phyloP scores from a whole-genome alignment of 2,888 invertebrate species.

The Tipula unca region DNA sequence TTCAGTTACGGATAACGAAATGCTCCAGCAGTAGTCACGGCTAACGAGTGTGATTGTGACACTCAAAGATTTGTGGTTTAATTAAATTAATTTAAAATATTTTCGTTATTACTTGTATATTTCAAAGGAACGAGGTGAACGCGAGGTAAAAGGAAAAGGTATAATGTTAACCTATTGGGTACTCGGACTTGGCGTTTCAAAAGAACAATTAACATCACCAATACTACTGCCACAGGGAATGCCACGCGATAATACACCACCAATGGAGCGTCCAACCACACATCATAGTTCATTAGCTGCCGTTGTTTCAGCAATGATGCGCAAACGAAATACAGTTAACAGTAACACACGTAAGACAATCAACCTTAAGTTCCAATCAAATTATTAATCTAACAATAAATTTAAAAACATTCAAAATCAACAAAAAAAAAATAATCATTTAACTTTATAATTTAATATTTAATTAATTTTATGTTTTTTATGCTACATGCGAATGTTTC shows the following conservation, averaged over 20 bases:
- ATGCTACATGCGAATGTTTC: background rate
- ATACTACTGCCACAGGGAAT: constrained; percentile 36
- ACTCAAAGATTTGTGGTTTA: too few species aligned
- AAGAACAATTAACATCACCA: constrained; percentile 38
- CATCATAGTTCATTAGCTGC: constrained; percentile 76
- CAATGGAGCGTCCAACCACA: constrained; percentile 57
- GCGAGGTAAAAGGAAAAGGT: constrained; percentile 92
- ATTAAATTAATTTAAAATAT: too few species aligned
- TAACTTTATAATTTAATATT: background rate
- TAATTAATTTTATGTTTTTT: constrained; percentile 20
- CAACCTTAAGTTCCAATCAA: too few species aligned
- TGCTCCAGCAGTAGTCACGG: too few species aligned
- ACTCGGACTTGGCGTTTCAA: constrained; percentile 47
- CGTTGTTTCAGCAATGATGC: constrained; percentile 82
- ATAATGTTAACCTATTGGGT: constrained; percentile 95
- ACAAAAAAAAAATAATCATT: background rate
- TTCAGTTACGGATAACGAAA: too few species aligned
- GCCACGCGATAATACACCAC: constrained; percentile 48
- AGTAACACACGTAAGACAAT: constrained; percentile 36
- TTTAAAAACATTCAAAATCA: background rate
- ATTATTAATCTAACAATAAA: background rate
- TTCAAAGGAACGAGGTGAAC: constrained; percentile 70
- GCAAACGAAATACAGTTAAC: constrained; percentile 42
- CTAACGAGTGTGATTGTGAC: too few species aligned
- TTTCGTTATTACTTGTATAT: too few species aligned